Conservation (phyloP, 2,113 vertebrate species). For the Oxygymnocypris stewartii region DNA sequence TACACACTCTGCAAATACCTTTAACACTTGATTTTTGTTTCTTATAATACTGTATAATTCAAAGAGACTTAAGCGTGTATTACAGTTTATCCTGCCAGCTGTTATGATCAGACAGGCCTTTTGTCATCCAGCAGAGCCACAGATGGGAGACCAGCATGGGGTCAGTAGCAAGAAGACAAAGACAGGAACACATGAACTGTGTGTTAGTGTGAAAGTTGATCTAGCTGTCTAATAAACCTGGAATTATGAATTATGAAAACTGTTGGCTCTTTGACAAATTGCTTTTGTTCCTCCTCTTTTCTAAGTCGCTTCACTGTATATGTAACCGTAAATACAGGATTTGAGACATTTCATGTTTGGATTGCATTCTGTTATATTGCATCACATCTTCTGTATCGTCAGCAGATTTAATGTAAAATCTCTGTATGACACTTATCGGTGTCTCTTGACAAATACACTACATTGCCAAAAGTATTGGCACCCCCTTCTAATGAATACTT, state of each 20-base stretch:
- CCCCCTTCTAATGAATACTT: no score
- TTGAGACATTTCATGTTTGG: not conserved
- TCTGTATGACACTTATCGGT: not conserved
- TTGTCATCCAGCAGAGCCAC: constrained; percentile 7
- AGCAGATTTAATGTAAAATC: not conserved
- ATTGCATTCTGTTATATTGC: not conserved
- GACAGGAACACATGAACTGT: not conserved
- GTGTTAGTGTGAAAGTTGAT: not conserved
- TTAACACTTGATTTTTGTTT: not conserved
- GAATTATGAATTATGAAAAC: not conserved
- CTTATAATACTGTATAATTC: not conserved
- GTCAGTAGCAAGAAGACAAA: constrained; percentile 9
- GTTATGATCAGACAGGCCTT: constrained; percentile 10
- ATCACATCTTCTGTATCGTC: not conserved
- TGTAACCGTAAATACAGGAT: not conserved
- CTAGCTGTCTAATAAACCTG: not conserved
- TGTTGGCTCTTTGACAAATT: no score
- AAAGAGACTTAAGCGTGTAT: not conserved
- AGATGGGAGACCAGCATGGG: constrained; percentile 26
- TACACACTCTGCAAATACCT: not conserved
- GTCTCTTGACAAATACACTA: not conserved
- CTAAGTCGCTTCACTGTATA: no score
- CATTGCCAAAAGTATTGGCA: no score
- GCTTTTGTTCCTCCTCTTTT: no score
- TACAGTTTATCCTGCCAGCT: not conserved